Base-by-base conservation (phyloP, 2,888 invertebrate genomes). In the Malthinus flaveolus region DNA sequence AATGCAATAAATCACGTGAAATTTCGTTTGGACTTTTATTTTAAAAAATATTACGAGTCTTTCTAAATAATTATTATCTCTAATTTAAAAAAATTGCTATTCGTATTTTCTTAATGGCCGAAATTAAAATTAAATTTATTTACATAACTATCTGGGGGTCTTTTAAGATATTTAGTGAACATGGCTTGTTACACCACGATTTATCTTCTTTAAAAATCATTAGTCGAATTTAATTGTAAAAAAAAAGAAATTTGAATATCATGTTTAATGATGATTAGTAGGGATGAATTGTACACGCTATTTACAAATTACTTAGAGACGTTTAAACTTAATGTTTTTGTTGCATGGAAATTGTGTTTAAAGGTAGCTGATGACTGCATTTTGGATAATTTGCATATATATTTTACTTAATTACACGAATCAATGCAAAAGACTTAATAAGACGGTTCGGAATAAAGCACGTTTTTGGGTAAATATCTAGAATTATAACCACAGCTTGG, bases 191-290 rank as follows among this genome's bases (percentile, higher is more conserved):
- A 46, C 32, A 12, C 11, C 6, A 23, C 11, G 47, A 54, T 54
- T 54, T 48, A 52, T 52, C 52, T 46, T 52, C 52, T 35, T 52
- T 52, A 52, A 35, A 31, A 34, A 46, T 52, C 52, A 52, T 46
- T 52, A 46, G 35, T 44, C 45, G 34, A 46, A 46, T 46, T 44
- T 46, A 46, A 52, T 46, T 52, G 47, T 45, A 53, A 49, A 53
- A 45, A 23, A 23, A 23, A 23, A 3, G 2, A 3, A 3, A 33
- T 47, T 36, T 23, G 45, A 36, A 52, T 52, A 52, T 52, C 52
- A 54, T 48, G 54, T 48, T 44, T 54, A 48, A 55, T 44, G 55
- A 55, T 55, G 42, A 55, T 55, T 55, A 55, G 55, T 44, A 34
- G 36, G 36, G 37, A 39, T 39, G 44, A 45, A 47, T 15, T 33